A percentile compares a stretch with the other conserved stretches of the same genome.
phyloP scores from a whole-genome alignment of 2,888 invertebrate species.

The Latrodectus elegans region DNA sequence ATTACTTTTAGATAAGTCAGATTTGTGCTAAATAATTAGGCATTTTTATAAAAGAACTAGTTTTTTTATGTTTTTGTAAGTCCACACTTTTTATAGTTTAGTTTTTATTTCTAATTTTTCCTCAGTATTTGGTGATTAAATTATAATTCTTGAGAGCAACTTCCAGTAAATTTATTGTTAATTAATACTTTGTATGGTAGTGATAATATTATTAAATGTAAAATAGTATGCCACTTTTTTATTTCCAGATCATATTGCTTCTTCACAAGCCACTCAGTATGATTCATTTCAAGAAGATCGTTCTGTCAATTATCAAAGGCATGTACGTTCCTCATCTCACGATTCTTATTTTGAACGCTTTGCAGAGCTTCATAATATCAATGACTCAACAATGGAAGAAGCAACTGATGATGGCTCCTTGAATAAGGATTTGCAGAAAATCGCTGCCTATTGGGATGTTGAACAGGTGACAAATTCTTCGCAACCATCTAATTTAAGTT shows the following conservation, averaged over 20 bases:
- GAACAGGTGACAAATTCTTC: neutral
- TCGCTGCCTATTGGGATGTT: neutral
- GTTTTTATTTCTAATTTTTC: no score
- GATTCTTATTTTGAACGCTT: slow-evolving; percentile 89
- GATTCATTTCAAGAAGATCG: slow-evolving; percentile 5
- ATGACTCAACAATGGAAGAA: slow-evolving; percentile 33
- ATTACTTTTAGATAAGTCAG: no score
- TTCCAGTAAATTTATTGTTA: no score
- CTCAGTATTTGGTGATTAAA: no score
- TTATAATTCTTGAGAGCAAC: no score
- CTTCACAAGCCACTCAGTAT: slow-evolving; percentile 2
- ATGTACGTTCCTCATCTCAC: slow-evolving; percentile 84
- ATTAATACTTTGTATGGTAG: no score
- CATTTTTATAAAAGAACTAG: no score
- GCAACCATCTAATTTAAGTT: neutral
- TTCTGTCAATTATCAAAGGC: slow-evolving; percentile 70
- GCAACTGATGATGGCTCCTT: neutral
- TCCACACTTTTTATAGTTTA: no score
- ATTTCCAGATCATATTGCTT: slow-evolving; percentile 43
- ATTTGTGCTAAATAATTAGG: no score
- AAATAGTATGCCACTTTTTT: neutral
- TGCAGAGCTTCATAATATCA: slow-evolving; percentile 9
- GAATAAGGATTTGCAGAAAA: neutral
- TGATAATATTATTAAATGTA: no score
- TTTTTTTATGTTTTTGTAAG: no score